Percentiles rank a stretch among this genome's conserved stretches.
phyloP scores from a whole-genome alignment of 2,113 vertebrate genomes.

The Engraulis encrasicolus region DNA sequence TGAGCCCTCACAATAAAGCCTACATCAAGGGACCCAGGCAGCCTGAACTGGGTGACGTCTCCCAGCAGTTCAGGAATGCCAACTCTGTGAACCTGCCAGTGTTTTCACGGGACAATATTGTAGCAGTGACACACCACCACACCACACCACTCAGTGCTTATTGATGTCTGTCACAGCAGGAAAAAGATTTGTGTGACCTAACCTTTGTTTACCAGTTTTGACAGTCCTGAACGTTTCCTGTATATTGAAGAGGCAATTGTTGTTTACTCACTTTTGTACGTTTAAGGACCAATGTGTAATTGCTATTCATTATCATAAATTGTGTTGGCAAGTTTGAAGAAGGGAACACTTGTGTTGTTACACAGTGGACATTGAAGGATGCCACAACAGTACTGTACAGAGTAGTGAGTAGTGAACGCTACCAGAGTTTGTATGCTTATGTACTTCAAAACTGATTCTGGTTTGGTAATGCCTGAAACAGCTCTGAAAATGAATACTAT shows the following conservation, averaged over 20 bases:
- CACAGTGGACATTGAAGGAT: no score
- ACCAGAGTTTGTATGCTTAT: no score
- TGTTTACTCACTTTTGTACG: conserved; percentile 26
- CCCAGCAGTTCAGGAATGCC: conserved; percentile 26
- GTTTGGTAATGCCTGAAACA: conserved; percentile 31
- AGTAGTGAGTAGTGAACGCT: no score
- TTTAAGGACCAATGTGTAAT: no score
- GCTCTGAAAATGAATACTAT: neutral
- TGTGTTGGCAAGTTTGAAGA: no score
- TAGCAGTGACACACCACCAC: conserved; percentile 25
- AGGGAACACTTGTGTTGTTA: no score
- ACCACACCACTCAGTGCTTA: no score
- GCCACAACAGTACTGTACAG: conserved; percentile 16
- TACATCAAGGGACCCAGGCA: conserved; percentile 45
- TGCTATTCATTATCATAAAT: no score
- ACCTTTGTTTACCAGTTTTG: neutral
- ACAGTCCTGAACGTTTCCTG: neutral
- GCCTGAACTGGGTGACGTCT: conserved; percentile 45
- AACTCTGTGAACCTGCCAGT: conserved; percentile 15
- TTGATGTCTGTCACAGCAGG: neutral
- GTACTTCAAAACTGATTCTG: no score
- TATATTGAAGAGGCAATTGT: conserved; percentile 27
- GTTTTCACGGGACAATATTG: neutral
- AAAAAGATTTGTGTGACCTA: neutral
- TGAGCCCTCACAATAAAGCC: conserved; percentile 57